Conservation (phyloP, 2,113 vertebrate genomes). For the Pungitius pungitius region DNA sequence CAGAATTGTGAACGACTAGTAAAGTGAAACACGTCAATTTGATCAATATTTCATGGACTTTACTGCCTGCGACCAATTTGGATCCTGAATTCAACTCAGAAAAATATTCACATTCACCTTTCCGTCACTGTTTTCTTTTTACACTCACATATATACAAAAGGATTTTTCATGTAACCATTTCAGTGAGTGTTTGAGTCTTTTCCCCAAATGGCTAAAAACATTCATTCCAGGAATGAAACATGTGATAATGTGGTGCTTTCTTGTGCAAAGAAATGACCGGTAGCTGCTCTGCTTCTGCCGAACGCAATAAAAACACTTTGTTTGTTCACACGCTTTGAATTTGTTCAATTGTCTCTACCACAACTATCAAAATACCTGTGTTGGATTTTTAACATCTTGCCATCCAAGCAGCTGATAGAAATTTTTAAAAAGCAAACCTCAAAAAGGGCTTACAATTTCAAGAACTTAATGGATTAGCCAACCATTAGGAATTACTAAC, state of each 20-base stretch:
- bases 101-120: not conserved
- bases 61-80: conserved; percentile 10
- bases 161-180: not conserved
- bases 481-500: conserved; percentile 8
- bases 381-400: conserved; percentile 4
- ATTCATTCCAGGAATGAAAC: conserved; percentile 46
- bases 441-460: conserved; percentile 24
- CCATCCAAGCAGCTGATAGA: conserved; percentile 29
- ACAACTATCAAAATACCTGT: not conserved
- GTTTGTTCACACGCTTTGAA: not conserved
- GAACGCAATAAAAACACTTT: conserved; percentile 33
- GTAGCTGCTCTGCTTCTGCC: conserved; percentile 41
- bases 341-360: conserved; percentile 10
- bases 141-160: not conserved
- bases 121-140: not conserved
- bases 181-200: conserved; percentile 21
- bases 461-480: conserved; percentile 18
- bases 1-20: conserved; percentile 18
- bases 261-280: conserved; percentile 26
- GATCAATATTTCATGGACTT: conserved; percentile 30
- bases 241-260: conserved; percentile 27
- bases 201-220: conserved; percentile 17
- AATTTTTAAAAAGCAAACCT: conserved; percentile 34
- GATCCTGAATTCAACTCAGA: conserved; percentile 15
- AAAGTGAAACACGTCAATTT: conserved; percentile 30